Percentiles rank a stretch among this genome's conserved stretches.
Conservation (phyloP, 2,888 invertebrate species). For the Diadromus collaris region DNA sequence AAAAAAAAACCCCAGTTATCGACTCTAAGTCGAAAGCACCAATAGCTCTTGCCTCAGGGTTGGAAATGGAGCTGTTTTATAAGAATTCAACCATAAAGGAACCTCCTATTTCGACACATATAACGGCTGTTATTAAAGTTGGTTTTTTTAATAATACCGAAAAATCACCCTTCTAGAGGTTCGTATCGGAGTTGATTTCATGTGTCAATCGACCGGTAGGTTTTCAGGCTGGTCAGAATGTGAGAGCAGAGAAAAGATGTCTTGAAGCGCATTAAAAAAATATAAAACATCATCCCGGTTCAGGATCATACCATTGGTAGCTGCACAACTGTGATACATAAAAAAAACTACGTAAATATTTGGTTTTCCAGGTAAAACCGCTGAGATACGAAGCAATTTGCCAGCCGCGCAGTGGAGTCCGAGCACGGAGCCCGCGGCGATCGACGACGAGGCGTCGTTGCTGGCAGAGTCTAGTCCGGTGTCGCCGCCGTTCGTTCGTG, state of each 20-base stretch:
- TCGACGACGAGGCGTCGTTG: constrained; percentile 80
- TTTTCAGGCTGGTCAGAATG: background rate
- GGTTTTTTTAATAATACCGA: too few relatives aligned
- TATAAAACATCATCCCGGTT: background rate
- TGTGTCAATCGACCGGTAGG: too few relatives aligned
- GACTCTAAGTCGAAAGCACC: too few relatives aligned
- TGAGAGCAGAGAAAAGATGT: background rate
- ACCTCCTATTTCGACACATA: too few relatives aligned
- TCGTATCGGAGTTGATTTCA: too few relatives aligned
- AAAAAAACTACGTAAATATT: constrained; percentile 35
- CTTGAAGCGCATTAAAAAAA: background rate
- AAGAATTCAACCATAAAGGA: too few relatives aligned
- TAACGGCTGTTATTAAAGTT: too few relatives aligned
- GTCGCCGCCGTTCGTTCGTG: constrained; percentile 83
- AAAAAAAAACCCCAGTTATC: too few relatives aligned
- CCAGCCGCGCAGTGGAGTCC: constrained; percentile 73
- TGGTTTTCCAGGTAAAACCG: constrained; percentile 71
- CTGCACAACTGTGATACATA: background rate
- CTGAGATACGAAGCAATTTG: constrained; percentile 64
- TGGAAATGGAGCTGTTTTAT: too few relatives aligned
- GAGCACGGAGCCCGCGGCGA: constrained; percentile 66
- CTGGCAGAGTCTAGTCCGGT: constrained; percentile 77
- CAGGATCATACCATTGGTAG: background rate
- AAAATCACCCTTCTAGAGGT: too few relatives aligned
- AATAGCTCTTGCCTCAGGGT: too few relatives aligned